A percentile compares a stretch with the other conserved stretches of the same genome.
phyloP scores from a whole-genome alignment of 2,113 vertebrate species.

The Sapajus apella region DNA sequence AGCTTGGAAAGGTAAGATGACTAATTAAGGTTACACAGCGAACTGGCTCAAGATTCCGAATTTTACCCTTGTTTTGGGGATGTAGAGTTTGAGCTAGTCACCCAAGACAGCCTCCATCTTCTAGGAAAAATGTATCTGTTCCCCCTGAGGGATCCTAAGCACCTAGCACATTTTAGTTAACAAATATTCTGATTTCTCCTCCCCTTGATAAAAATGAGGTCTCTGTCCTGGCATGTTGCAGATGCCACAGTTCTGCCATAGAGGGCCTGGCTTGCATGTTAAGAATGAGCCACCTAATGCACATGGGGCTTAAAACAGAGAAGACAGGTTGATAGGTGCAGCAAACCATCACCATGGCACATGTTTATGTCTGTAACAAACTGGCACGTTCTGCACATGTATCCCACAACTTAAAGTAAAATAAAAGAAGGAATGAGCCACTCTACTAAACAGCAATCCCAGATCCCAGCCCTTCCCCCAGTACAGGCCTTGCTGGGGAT shows the following conservation, averaged over 20 bases:
- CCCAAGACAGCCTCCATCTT: too few species aligned
- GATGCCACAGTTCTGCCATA: rapidly evolving
- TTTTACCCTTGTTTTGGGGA: neutral
- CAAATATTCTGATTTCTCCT: neutral
- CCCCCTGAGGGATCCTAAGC: too few species aligned
- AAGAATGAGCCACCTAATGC: neutral
- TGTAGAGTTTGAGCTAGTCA: too few species aligned
- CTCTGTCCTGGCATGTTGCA: neutral
- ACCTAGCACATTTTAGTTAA: neutral
- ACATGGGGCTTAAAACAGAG: too few species aligned
- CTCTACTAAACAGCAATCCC: neutral
- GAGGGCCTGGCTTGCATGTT: rapidly evolving
- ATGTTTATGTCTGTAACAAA: too few species aligned
- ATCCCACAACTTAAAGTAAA: too few species aligned
- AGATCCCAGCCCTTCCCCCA: neutral
- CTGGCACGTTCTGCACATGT: too few species aligned
- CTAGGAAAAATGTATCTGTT: neutral
- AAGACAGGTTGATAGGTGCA: too few species aligned
- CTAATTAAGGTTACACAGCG: neutral
- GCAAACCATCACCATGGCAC: too few species aligned
- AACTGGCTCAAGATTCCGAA: neutral
- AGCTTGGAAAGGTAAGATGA: neutral
- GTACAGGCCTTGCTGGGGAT: rapidly evolving
- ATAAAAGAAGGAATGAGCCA: neutral
- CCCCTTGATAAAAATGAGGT: neutral